Evolutionary conservation across 2,797 vertebrate genomes (phyloP), one percentile per base, ranked within the genome.

Genomic region (Psittacula derbiana): DNA sequence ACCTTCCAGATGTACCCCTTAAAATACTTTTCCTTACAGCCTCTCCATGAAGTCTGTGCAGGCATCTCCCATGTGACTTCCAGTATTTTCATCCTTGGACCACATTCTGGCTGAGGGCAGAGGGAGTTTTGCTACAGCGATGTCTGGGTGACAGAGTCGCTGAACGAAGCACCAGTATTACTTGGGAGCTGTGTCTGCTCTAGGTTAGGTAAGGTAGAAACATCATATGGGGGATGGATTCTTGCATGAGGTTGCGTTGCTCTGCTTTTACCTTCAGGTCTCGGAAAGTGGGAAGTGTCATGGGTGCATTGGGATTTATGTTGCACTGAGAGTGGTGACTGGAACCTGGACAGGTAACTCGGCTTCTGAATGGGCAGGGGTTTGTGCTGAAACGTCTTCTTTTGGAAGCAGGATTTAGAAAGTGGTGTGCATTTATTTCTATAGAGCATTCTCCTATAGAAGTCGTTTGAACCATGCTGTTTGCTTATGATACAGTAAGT

Each of bases 281-380:
- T 40, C 40, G 74, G 53, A 9, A 41, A 38, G 17, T 3, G n/a
- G 41, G 24, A 62, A 60, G 2, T 0, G 1, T 44, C 28, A 2
- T 0, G 2, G 2, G 0, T 13, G 16, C 23, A 1, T 5, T 66
- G 75, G 20, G 49, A 33, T n/a, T 11, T 1, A 0, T 10, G n/a
- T 55, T 49, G 47, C 4, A 1, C n/a, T 20, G 58, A 6, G 38
- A 11, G 12, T 43, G 40, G 62, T 55, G 67, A 12, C 1, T 12
- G 80, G 44, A 57, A 28, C n/a, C 82, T 38, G 65, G 23, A 9
- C 53, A 25, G 19, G 11, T 7, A 15, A 0, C 18, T 16, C 14
- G 28, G 21, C 38, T 46, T 12, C 44, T 3, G 13, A 40, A 25
- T 2, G 13, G n/a, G 12, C 43, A 60, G 28, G 13, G 15, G 6